Conservation (phyloP, 2,888 invertebrate genomes). For the Orthosia gracilis region DNA sequence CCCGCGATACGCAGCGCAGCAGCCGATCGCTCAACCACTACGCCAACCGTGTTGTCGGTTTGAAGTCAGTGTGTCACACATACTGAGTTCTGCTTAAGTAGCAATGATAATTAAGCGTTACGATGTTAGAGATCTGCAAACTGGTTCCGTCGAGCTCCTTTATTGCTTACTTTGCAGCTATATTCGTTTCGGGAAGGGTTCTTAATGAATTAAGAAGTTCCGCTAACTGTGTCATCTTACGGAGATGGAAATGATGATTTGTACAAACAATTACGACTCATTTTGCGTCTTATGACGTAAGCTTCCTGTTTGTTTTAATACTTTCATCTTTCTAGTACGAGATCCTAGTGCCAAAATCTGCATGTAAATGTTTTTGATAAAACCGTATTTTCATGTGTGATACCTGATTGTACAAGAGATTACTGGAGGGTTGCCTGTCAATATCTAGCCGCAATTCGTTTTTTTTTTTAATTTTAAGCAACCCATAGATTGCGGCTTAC, state of each 20-base stretch:
- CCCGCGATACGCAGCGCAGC: too few species aligned
- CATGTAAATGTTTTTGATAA: too few species aligned
- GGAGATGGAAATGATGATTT: constrained; percentile 71
- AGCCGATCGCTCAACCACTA: too few species aligned
- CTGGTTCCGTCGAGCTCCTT: constrained; percentile 83
- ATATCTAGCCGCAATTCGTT: too few species aligned
- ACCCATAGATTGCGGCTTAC: too few species aligned
- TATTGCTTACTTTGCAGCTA: constrained; percentile 86
- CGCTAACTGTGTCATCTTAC: constrained; percentile 77
- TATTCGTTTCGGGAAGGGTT: constrained; percentile 82
- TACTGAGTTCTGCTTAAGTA: constrained; percentile 78
- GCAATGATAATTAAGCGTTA: constrained; percentile 88
- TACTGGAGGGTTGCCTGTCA: too few species aligned
- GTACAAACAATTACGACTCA: constrained; percentile 71
- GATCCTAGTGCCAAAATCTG: too few species aligned
- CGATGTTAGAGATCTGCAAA: constrained; percentile 86
- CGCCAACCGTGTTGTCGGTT: not conserved
- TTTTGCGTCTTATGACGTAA: constrained; percentile 70
- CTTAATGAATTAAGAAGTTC: constrained; percentile 84
- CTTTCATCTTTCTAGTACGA: constrained; percentile 50
- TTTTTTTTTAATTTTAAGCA: too few species aligned
- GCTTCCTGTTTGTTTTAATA: constrained; percentile 44
- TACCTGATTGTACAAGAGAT: too few species aligned
- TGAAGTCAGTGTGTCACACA: constrained; percentile 69
- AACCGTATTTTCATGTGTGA: too few species aligned